These are phyloP conservation scores for Thereva unica DNA, from an alignment of 2,888 invertebrate genomes.

Conservation along the genomic window DNA sequence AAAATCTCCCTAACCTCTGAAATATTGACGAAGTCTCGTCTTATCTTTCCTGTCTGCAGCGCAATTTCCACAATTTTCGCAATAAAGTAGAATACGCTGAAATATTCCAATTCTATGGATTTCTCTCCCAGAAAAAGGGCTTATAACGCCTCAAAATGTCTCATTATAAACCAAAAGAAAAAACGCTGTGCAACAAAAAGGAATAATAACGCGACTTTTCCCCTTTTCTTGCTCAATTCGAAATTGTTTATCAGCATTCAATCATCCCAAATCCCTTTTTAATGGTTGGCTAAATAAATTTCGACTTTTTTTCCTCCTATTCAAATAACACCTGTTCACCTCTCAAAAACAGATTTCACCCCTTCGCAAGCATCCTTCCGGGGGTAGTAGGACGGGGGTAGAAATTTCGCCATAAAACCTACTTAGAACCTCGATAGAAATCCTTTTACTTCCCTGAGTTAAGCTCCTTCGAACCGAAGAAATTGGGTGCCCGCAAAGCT, in stretches of 20 bases:
- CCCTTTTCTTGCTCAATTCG: no score
- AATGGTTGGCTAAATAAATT: conserved; percentile 29
- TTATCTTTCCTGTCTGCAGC: no score
- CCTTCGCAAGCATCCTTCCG: neutral
- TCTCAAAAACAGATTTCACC: conserved; percentile 5
- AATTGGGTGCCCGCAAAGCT: neutral
- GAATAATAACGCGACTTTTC: no score
- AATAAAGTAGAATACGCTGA: no score
- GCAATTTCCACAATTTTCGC: no score
- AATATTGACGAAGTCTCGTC: no score
- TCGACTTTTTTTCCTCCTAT: conserved; percentile 20
- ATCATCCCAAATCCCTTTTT: conserved; percentile 23
- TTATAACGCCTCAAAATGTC: no score
- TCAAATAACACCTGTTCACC: conserved; percentile 27
- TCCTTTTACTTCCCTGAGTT: conserved; percentile 9
- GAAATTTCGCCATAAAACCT: neutral
- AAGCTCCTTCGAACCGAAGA: neutral
- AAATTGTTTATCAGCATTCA: neutral
- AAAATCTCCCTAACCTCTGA: no score
- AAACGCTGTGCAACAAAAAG: no score
- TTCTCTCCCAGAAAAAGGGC: no score
- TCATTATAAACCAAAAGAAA: no score
- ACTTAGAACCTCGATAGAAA: neutral
- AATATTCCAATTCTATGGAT: no score
- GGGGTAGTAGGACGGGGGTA: conserved; percentile 1